phyloP scores from a whole-genome alignment of 1,140 invertebrate genomes.

The Thaumatotibia leucotreta region DNA sequence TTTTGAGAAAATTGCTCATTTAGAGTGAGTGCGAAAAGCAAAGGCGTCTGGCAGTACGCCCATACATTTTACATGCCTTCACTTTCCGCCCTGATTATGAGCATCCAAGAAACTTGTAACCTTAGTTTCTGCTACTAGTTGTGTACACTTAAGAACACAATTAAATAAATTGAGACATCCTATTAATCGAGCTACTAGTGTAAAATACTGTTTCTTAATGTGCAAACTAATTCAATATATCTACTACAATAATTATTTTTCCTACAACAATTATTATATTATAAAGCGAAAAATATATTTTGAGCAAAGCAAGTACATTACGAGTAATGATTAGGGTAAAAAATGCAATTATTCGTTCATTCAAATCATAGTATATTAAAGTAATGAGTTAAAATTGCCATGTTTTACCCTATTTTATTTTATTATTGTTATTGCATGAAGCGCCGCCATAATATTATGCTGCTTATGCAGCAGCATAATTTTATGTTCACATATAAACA shows the following conservation, averaged over 20 bases:
- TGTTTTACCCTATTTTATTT: neutral
- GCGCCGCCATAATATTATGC: neutral
- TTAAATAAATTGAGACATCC: neutral
- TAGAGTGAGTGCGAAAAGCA: too few relatives aligned
- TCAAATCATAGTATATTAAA: neutral
- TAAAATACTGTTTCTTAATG: neutral
- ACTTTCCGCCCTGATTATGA: too few relatives aligned
- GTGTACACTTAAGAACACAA: neutral
- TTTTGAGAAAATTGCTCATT: too few relatives aligned
- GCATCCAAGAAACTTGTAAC: too few relatives aligned
- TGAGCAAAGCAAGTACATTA: neutral
- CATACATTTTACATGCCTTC: too few relatives aligned
- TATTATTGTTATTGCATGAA: neutral
- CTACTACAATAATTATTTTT: neutral
- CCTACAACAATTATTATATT: neutral
- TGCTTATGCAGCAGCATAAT: neutral
- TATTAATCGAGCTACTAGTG: neutral
- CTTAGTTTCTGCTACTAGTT: too few relatives aligned
- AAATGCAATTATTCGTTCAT: neutral
- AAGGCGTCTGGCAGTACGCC: too few relatives aligned
- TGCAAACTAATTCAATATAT: neutral
- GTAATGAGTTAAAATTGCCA: neutral
- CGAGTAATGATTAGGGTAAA: neutral
- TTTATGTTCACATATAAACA: slow-evolving; percentile 4
- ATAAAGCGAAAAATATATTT: neutral